Conservation (phyloP, 1,140 invertebrate genomes). For the Chironomus striatipennis region DNA sequence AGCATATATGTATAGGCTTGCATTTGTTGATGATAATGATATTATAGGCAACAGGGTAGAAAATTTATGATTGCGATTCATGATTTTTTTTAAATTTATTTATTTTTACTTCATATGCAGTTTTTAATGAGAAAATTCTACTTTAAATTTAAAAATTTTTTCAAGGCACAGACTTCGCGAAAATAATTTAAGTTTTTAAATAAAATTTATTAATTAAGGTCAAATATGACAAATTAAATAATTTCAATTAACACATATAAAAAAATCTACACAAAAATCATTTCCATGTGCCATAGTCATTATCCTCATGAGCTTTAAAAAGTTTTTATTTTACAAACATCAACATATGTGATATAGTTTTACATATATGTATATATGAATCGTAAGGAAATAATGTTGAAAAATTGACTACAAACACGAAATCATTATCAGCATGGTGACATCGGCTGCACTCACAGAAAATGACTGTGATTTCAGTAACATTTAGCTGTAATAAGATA, state of each 20-base stretch:
- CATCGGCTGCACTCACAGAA: neutral
- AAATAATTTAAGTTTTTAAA: no score
- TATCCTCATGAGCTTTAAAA: neutral
- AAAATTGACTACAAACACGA: slow-evolving; percentile 17
- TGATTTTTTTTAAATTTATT: no score
- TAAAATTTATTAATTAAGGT: no score
- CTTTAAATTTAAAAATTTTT: no score
- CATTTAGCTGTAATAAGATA: neutral
- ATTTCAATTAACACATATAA: neutral
- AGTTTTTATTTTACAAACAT: neutral
- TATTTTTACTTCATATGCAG: no score
- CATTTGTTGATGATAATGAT: no score
- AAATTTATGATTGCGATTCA: no score
- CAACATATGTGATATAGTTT: neutral
- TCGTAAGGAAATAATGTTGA: neutral
- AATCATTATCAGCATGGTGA: slow-evolving; percentile 11
- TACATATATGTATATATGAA: no score
- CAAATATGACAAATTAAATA: neutral
- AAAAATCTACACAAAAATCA: neutral
- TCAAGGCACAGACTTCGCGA: no score
- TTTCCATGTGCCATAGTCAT: neutral
- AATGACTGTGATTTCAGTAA: neutral
- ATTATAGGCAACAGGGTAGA: no score
- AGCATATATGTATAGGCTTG: no score
- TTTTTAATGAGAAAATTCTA: no score